These are phyloP conservation scores for Nebria ingens DNA, from an alignment of 1,140 invertebrate genomes.

Conservation along the genomic window DNA sequence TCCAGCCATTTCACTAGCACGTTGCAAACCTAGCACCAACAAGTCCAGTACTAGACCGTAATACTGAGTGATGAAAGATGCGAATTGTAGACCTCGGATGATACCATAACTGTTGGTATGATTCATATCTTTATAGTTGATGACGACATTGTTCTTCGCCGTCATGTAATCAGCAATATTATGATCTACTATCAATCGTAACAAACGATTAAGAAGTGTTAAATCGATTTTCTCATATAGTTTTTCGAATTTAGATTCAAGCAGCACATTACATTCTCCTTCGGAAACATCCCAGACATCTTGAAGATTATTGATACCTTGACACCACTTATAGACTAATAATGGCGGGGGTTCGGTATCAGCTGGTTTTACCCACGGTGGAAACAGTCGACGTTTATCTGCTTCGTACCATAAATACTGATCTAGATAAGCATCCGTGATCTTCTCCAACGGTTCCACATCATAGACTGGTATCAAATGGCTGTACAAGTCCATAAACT, in stretches of 20 bases:
- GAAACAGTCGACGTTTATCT: constrained; percentile 92
- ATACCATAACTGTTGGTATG: constrained; percentile 99
- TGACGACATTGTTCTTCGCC: constrained; percentile 98
- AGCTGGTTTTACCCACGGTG: constrained; percentile 98
- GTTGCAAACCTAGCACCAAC: constrained; percentile 86
- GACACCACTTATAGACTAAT: constrained; percentile 99
- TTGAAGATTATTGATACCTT: constrained; percentile 95
- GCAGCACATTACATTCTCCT: constrained; percentile 95
- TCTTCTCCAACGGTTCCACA: constrained; percentile 98
- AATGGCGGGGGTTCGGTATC: constrained; percentile 97
- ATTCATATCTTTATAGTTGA: constrained; percentile 99
- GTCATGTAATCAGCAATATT: constrained; percentile 99
- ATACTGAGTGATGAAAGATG: constrained; percentile 98
- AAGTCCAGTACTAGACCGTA: constrained; percentile 94
- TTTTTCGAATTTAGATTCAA: constrained; percentile 98
- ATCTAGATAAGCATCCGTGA: constrained; percentile 99
- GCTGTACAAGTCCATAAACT: constrained; percentile 99
- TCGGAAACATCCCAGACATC: constrained; percentile 98
- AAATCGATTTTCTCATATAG: constrained; percentile 99
- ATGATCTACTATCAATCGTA: constrained; percentile 96
- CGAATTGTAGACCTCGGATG: constrained; percentile 95
- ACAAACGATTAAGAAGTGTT: constrained; percentile 88
- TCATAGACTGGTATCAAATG: constrained; percentile 98
- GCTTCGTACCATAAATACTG: constrained; percentile 99
- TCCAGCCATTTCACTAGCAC: constrained; percentile 97